Base-by-base conservation (phyloP, 2,888 invertebrate genomes). In the Entomobrya proxima region DNA sequence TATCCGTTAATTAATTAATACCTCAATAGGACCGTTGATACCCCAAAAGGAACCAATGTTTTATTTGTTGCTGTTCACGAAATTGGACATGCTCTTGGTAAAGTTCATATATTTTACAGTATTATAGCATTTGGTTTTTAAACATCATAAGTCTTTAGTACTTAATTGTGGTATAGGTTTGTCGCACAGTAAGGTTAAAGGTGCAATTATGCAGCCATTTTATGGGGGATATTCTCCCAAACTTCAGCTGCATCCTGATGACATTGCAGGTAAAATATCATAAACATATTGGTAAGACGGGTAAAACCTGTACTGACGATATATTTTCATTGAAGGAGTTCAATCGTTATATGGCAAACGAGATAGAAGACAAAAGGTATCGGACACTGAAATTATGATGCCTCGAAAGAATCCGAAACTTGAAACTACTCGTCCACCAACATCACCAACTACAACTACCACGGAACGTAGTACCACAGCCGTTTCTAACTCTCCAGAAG, bases 41-140 rank as follows among this genome's bases (percentile, higher is more conserved):
- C 76, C 13, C 81, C 85, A 0, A 84, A 77, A 61, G 93, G 93
- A 35, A 91, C 92, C 2, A 92, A 93, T 89, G 90, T 93, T 35
- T 92, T 92, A 86, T 92, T 92, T 87, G 93, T 93, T 18, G 93
- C 93, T 0, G 92, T 92, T 4, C 93, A 93, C 89, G 93, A 93
- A 90, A 92, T 93, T 18, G 93, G 93, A 0, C 93, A 93, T 89
- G 91, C 92, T 0, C 90, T 93, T 1, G 93, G 93, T 84, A 52
- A 27, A 30, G 30, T 2, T 30, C 5, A 4, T 24, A 55, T n/a
- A 21, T 55, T 55, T 27, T 1, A 1, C 9, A 18, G 2, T 21
- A 58, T 47, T 47, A 15, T 47, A 13, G 5, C 13, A 15, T 72
- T 72, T 21, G 6, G 7, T 40, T 11, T 11, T 9, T 58, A 52